phyloP scores from a whole-genome alignment of 2,113 vertebrate genomes.

The Oophaga pumilio region DNA sequence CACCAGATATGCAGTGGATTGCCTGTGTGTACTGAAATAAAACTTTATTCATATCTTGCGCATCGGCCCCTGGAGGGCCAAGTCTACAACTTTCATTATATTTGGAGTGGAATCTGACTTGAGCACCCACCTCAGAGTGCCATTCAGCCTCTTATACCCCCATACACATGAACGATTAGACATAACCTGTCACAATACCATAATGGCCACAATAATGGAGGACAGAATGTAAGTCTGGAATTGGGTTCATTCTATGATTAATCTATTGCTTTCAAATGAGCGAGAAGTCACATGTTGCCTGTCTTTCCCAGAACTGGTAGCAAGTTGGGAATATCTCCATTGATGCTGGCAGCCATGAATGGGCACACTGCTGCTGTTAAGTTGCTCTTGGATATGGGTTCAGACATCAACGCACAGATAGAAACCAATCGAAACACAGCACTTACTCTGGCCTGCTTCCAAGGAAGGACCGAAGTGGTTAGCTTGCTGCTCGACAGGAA shows the following conservation, averaged over 20 bases:
- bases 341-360: slow-evolving; percentile 99
- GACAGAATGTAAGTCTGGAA: no score
- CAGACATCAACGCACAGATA: slow-evolving; percentile 98
- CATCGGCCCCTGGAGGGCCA: no score
- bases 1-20: no score
- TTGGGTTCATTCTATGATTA: not conserved
- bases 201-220: no score
- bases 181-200: no score
- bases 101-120: no score
- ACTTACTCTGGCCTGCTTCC: slow-evolving; percentile 95
- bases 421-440: slow-evolving; percentile 99
- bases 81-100: no score
- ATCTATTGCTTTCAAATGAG: not conserved
- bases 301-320: slow-evolving; percentile 87
- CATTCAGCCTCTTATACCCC: no score
- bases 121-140: no score
- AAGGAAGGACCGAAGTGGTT: slow-evolving; percentile 96
- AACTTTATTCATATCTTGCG: no score
- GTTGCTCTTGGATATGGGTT: slow-evolving; percentile 96
- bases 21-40: no score
- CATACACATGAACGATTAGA: no score
- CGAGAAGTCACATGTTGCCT: not conserved
- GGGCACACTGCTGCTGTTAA: slow-evolving; percentile 97
- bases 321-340: slow-evolving; percentile 96
- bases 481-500: slow-evolving; percentile 95